Evolutionary conservation across 2,888 invertebrate species (phyloP).

Genomic region (Xestia rhomboidea): DNA sequence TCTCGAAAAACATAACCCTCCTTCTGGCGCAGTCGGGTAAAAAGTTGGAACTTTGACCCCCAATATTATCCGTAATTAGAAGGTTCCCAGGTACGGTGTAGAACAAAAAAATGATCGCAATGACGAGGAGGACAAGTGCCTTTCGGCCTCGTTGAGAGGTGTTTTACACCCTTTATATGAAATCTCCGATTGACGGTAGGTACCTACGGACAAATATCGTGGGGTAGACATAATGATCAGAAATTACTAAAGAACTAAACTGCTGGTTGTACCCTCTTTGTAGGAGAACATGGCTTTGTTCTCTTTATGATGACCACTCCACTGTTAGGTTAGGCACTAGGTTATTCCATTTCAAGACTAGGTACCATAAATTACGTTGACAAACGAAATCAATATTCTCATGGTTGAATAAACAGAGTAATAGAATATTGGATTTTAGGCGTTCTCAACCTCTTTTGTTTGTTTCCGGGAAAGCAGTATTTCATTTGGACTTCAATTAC

Average conservation of each 20-base stretch:
- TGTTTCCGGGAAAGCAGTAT: conserved; percentile 27
- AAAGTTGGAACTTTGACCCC: no score
- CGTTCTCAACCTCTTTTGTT: conserved; percentile 45
- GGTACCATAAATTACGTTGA: conserved; percentile 69
- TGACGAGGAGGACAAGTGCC: no score
- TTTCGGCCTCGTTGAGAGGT: no score
- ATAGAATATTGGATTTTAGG: conserved; percentile 37
- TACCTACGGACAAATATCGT: no score
- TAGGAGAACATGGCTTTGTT: background rate
- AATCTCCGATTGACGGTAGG: no score
- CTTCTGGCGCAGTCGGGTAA: no score
- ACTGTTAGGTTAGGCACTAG: background rate
- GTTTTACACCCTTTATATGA: no score
- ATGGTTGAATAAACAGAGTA: conserved; percentile 28
- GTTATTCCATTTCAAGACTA: conserved; percentile 75
- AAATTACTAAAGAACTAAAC: background rate
- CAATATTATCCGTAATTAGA: no score
- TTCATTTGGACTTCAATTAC: conserved; percentile 43
- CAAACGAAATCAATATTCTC: conserved; percentile 66
- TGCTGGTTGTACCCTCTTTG: background rate
- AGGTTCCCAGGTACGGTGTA: no score
- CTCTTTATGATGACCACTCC: background rate
- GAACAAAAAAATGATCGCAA: no score
- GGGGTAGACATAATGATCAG: no score
- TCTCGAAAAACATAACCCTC: no score